phyloP scores from a whole-genome alignment of 2,797 vertebrate genomes.

The Syndactyla subalaris region DNA sequence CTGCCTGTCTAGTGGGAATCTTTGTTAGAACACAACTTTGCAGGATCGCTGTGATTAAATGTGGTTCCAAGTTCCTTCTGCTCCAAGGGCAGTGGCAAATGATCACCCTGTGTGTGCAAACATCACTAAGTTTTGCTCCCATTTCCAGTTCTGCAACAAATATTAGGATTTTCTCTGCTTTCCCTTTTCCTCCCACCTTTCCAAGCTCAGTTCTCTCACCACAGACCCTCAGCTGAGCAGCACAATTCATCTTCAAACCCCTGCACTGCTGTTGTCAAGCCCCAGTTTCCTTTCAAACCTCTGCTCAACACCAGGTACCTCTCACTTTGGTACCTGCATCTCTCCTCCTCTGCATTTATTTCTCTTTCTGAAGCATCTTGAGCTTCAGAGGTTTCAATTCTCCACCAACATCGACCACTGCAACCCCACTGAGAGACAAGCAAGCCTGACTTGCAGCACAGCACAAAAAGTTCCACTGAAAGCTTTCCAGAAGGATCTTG shows the following conservation, averaged over 20 bases:
- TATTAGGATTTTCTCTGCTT: not conserved
- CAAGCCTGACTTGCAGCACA: not conserved
- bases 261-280: not conserved
- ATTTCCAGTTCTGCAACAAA: not conserved
- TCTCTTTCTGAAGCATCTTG: not conserved
- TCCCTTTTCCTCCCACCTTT: not conserved
- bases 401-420: not conserved
- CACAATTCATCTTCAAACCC: not conserved
- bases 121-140: rapidly evolving
- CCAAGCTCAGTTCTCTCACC: not conserved
- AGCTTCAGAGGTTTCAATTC: not conserved
- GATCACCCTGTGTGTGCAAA: rapidly evolving
- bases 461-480: not conserved
- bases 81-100: not conserved
- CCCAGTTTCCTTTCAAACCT: not conserved
- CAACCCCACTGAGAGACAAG: not conserved
- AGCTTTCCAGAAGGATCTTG: not conserved
- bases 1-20: not conserved
- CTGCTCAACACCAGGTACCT: not conserved
- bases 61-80: not conserved
- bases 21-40: not conserved
- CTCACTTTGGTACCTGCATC: not conserved
- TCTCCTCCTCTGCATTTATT: not conserved
- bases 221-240: not conserved
- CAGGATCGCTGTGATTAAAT: not conserved